A percentile compares a stretch with the other conserved stretches of the same genome.
phyloP scores from a whole-genome alignment of 2,797 vertebrate species.

The Taeniopygia guttata region DNA sequence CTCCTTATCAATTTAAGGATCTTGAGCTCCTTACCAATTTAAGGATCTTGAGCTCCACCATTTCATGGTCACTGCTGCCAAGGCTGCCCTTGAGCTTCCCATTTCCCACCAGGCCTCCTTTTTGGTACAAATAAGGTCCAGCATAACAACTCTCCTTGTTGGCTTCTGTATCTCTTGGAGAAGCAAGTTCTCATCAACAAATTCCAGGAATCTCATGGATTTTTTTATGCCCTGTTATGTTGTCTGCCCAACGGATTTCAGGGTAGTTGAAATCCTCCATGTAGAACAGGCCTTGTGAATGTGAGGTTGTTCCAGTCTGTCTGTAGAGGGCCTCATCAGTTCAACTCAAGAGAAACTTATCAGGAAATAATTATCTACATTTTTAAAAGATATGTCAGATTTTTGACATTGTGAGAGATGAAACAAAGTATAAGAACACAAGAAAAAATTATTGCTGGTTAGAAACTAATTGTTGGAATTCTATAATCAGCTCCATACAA shows the following conservation, averaged over 20 bases:
- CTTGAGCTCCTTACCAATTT: background rate
- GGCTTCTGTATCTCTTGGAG: background rate
- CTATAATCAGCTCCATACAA: background rate
- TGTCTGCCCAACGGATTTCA: background rate
- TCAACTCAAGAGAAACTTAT: background rate
- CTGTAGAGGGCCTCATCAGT: background rate
- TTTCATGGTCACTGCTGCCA: background rate
- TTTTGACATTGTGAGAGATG: background rate
- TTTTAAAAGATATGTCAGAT: background rate
- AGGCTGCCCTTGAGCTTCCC: background rate
- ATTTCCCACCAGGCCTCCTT: background rate
- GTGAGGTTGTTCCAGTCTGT: background rate
- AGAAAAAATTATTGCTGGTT: background rate
- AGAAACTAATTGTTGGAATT: background rate
- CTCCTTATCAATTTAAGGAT: background rate
- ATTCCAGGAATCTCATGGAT: background rate
- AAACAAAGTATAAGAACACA: background rate
- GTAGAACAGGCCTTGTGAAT: background rate
- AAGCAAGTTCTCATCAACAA: fast-evolving
- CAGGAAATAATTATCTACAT: background rate
- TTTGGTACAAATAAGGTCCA: background rate
- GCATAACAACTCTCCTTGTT: background rate
- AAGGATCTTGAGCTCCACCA: background rate
- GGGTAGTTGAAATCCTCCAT: background rate
- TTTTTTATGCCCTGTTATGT: background rate